A percentile compares a stretch with the other conserved stretches of the same genome.
Evolutionary conservation across 1,140 invertebrate species (phyloP).

Genomic region (Plectrocnemia conspersa): DNA sequence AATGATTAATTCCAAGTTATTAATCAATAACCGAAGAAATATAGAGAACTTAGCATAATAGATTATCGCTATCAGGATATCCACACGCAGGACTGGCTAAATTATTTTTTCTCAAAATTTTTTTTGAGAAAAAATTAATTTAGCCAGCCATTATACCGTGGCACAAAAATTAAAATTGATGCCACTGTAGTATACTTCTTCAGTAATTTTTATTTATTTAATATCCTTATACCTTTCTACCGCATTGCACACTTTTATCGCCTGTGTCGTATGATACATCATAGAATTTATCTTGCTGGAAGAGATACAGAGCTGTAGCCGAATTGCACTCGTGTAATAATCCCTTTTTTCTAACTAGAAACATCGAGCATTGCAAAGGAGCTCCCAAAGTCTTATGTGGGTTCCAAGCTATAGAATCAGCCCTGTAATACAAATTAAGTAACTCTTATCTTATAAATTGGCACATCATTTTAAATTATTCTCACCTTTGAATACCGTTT

Average conservation of each 20-base stretch:
- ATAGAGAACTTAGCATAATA: slow-evolving; percentile 1
- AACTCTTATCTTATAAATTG: not conserved
- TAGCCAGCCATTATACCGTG: too few species aligned
- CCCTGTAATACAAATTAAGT: slow-evolving; percentile 35
- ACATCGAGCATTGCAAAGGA: slow-evolving; percentile 82
- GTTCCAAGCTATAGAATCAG: slow-evolving; percentile 87
- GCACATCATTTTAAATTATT: slow-evolving; percentile 14
- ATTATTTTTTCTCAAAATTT: too few species aligned
- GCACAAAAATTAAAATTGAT: too few species aligned
- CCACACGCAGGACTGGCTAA: too few species aligned
- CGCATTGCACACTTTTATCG: slow-evolving; percentile 91
- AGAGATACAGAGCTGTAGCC: slow-evolving; percentile 78
- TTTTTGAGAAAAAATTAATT: too few species aligned
- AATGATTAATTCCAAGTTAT: not conserved
- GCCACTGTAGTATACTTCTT: too few species aligned
- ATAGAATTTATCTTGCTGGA: slow-evolving; percentile 92
- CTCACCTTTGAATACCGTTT: slow-evolving; percentile 68
- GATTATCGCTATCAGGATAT: slow-evolving; percentile 5
- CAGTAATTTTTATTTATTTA: too few species aligned
- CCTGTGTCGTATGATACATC: slow-evolving; percentile 85
- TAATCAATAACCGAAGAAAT: not conserved
- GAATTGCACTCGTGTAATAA: slow-evolving; percentile 71
- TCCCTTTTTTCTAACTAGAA: slow-evolving; percentile 63
- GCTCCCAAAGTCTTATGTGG: slow-evolving; percentile 89
- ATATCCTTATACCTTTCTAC: slow-evolving; percentile 83